Base-by-base conservation (phyloP, 2,888 invertebrate species). In the Heliconius sara region DNA sequence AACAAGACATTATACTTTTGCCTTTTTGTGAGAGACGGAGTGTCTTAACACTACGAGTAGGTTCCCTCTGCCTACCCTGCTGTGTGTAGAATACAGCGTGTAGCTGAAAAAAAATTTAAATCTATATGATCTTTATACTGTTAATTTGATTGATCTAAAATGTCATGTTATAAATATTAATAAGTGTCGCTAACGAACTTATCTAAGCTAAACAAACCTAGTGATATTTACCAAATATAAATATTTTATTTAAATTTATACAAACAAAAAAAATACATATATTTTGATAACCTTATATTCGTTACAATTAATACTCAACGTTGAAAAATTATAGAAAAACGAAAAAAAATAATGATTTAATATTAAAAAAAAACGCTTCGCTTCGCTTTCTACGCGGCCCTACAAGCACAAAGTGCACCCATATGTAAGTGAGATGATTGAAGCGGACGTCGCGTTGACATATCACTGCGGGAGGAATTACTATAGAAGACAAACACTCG, bases 341-440 rank as follows among this genome's bases (percentile, higher is more conserved):
- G 4, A 68, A 39, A 67, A 4, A 9, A n/a, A 3, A 39, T n/a
- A 67, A 1, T 10, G n/a, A 19, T n/a, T 39, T 22, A 25, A 39
- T 39, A 67, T 67, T 4, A 10, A 39, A 22, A 63, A 63, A 67
- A 67, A 67, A 34, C 30, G 67, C 67, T 34, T 22, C 25, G 27
- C 65, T 25, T 63, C 13, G 66, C 65, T 27, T 27, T n/a, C 43
- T 43, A 70, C 43, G 16, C 25, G 70, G 7, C 16, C 25, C 25
- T 70, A 43, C 43, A 16, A 13, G 43, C 43, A 60, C 60, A 25
- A 34, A 73, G 60, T 73, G 60, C 73, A 73, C 73, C 63, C 60
- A 67, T 66, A 47, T 78, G 79, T 47, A 82, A 77, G 74, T 76
- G 67, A 39, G 76, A 79, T 83, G 82, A 83, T 83, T 82, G 83